These are phyloP conservation scores for Heliconius ethilla DNA, from an alignment of 2,888 invertebrate genomes.

Conservation along the genomic window DNA sequence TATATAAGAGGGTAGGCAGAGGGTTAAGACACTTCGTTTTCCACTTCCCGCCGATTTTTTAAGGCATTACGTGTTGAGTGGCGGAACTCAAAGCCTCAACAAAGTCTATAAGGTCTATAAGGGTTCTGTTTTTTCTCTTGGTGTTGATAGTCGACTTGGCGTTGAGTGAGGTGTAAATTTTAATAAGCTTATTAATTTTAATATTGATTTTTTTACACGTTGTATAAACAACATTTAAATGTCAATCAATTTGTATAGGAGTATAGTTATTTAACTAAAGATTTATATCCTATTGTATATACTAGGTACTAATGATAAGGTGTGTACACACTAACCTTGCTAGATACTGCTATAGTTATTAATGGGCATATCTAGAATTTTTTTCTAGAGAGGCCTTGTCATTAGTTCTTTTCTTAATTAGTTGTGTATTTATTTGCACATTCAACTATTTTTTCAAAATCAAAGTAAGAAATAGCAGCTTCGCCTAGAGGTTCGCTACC, in stretches of 20 bases:
- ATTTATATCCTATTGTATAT: background rate
- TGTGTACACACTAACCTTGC: background rate
- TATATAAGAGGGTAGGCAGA: no score
- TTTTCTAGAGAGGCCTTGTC: background rate
- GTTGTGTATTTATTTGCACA: background rate
- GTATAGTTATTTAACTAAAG: background rate
- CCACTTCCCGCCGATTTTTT: no score
- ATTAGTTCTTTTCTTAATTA: background rate
- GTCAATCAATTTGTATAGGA: background rate
- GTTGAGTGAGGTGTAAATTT: no score
- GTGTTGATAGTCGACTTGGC: no score
- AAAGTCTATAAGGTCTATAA: no score
- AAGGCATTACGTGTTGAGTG: no score
- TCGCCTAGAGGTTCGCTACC: no score
- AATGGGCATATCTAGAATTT: background rate
- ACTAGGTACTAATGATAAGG: background rate
- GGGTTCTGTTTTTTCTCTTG: no score
- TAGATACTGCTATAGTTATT: background rate
- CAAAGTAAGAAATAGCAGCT: background rate
- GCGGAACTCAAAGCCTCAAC: no score
- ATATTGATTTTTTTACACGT: background rate
- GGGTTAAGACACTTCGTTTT: no score
- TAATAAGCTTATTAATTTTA: background rate
- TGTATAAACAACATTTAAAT: background rate
- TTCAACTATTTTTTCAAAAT: slow-evolving; percentile 1